phyloP scores from a whole-genome alignment of 2,113 vertebrate species.

The Isurus oxyrinchus region DNA sequence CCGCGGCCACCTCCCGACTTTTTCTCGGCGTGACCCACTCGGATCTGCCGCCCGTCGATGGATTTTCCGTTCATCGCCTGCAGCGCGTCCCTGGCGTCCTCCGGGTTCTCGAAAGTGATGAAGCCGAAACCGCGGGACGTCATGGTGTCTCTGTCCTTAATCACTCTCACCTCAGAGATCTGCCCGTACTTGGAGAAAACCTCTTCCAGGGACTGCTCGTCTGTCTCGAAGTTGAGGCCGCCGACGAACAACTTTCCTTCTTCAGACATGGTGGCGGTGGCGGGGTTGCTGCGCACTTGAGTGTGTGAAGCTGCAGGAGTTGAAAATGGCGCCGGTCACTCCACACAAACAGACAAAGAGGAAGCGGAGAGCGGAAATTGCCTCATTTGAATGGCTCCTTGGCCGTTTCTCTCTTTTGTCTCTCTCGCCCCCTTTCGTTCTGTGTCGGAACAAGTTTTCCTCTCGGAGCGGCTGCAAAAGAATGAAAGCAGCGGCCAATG shows the following conservation, averaged over 20 bases:
- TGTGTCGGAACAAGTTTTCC: background rate
- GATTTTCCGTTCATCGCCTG: slow-evolving; percentile 31
- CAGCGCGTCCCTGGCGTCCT: slow-evolving; percentile 25
- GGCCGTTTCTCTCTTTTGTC: background rate
- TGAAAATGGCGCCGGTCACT: background rate
- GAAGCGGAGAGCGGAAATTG: background rate
- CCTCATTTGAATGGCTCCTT: background rate
- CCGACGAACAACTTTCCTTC: background rate
- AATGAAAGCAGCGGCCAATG: background rate
- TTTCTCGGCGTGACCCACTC: slow-evolving; percentile 27
- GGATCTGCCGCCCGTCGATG: slow-evolving; percentile 26
- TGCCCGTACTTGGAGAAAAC: slow-evolving; percentile 24
- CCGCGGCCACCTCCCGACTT: background rate
- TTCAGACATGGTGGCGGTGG: background rate
- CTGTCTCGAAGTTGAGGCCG: background rate
- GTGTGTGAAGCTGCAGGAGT: background rate
- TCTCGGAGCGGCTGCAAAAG: background rate
- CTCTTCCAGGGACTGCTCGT: slow-evolving; percentile 22
- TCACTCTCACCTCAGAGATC: slow-evolving; percentile 24
- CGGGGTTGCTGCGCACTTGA: background rate
- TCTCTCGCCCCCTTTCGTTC: background rate
- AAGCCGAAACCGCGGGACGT: slow-evolving; percentile 21
- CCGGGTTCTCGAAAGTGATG: slow-evolving; percentile 28
- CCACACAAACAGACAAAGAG: background rate
- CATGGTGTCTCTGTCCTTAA: background rate